Evolutionary conservation across 2,113 vertebrate species (phyloP).

Genomic region (Peromyscus maniculatus): DNA sequence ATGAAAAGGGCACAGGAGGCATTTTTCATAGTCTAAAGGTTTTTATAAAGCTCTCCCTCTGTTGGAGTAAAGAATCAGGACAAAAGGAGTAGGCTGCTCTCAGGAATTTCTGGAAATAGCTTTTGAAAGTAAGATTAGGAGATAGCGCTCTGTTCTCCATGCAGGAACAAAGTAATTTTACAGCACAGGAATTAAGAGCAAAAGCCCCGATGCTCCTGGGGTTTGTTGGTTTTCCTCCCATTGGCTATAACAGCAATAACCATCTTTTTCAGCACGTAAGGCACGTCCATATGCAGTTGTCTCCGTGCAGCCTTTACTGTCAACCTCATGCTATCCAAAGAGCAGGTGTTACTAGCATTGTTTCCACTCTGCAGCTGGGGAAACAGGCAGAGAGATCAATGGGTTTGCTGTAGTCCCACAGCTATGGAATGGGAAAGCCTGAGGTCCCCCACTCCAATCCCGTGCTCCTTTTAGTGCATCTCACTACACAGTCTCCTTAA

Average conservation of each 20-base stretch:
- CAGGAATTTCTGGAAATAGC: conserved; percentile 77
- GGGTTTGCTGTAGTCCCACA: conserved; percentile 29
- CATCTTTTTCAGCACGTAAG: conserved; percentile 23
- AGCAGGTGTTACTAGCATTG: conserved; percentile 54
- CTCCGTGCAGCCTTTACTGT: not conserved
- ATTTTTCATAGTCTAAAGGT: conserved; percentile 61
- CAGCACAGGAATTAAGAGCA: conserved; percentile 12
- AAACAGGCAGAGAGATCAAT: conserved; percentile 65
- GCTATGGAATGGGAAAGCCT: not conserved
- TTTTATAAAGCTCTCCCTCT: conserved; percentile 62
- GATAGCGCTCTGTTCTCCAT: conserved; percentile 40
- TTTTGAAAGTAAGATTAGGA: conserved; percentile 78
- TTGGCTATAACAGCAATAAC: not conserved
- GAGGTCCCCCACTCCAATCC: not conserved
- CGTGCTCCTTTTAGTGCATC: not conserved
- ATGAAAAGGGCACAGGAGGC: conserved; percentile 72
- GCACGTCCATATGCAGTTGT: conserved; percentile 43
- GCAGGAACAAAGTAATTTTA: conserved; percentile 67
- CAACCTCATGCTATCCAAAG: conserved; percentile 21
- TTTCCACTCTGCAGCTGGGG: conserved; percentile 63
- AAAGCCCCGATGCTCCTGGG: conserved; percentile 56
- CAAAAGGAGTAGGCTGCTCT: conserved; percentile 70
- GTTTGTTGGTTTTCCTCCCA: not conserved
- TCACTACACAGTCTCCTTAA: not conserved
- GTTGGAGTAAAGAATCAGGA: conserved; percentile 58